A percentile compares a stretch with the other conserved stretches of the same genome.
Evolutionary conservation across 2,797 vertebrate species (phyloP).

Genomic region (Crenichthys baileyi): DNA sequence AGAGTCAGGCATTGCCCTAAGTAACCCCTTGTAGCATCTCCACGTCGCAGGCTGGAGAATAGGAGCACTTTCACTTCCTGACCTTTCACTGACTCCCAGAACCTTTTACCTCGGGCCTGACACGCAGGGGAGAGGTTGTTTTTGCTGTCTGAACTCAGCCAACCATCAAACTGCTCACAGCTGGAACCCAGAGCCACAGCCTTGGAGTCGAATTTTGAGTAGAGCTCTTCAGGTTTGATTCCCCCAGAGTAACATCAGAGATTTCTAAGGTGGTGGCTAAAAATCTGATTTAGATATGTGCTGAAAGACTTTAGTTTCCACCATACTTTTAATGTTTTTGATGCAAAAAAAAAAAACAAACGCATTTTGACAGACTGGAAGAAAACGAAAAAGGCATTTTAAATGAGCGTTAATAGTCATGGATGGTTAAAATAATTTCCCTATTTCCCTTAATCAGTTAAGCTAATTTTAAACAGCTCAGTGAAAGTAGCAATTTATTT

Average conservation of each 20-base stretch:
- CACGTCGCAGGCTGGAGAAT: conserved; percentile 42
- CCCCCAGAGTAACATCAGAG: conserved; percentile 35
- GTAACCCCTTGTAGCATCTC: conserved; percentile 66
- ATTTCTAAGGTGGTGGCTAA: conserved; percentile 8
- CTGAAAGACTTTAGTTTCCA: conserved; percentile 30
- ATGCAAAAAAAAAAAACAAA: neutral
- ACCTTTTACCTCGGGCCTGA: conserved; percentile 64
- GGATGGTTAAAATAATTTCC: conserved; percentile 43
- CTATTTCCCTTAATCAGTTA: conserved; percentile 66
- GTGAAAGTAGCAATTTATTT: conserved; percentile 66
- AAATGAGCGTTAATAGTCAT: conserved; percentile 34
- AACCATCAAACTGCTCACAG: conserved; percentile 76
- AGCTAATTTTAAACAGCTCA: conserved; percentile 64
- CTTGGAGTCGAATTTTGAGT: conserved; percentile 43
- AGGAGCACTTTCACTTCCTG: conserved; percentile 27
- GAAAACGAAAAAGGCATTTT: conserved; percentile 24
- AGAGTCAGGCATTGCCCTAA: conserved; percentile 44
- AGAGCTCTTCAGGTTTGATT: conserved; percentile 37
- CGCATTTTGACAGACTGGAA: neutral
- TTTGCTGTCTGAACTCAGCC: conserved; percentile 71
- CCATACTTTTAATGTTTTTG: neutral
- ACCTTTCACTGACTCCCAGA: conserved; percentile 46
- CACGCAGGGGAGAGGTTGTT: conserved; percentile 60
- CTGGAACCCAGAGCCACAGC: conserved; percentile 64
- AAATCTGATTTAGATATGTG: conserved; percentile 24